A percentile compares a stretch with the other conserved stretches of the same genome.
Evolutionary conservation across 2,888 invertebrate species (phyloP).

Genomic region (Nephrocerus scutellatus): DNA sequence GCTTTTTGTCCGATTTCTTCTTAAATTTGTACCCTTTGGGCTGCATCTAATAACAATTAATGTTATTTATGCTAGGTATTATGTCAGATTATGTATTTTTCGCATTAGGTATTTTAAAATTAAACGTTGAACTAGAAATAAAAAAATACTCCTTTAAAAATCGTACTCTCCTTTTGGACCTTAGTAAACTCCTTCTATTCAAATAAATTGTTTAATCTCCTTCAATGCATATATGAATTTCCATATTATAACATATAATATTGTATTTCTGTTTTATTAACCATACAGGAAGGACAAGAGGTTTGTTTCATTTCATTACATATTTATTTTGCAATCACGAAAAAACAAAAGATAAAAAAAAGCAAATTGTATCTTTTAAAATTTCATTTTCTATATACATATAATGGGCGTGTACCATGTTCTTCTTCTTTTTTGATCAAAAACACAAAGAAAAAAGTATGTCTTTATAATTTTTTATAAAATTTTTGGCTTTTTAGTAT

Average conservation of each 20-base stretch:
- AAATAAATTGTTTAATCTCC: conserved; percentile 1
- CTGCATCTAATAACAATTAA: too few species aligned
- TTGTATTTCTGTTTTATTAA: conserved; percentile 31
- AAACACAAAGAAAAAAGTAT: background rate
- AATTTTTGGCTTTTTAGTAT: background rate
- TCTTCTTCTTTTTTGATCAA: background rate
- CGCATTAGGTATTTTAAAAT: too few species aligned
- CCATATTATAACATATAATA: conserved; percentile 23
- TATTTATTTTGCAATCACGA: conserved; percentile 27
- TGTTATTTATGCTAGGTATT: too few species aligned
- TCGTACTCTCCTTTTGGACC: too few species aligned
- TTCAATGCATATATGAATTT: conserved; percentile 1
- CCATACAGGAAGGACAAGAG: conserved; percentile 55
- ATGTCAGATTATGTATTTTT: too few species aligned
- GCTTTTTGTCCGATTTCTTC: too few species aligned
- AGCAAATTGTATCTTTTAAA: background rate
- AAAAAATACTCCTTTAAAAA: too few species aligned
- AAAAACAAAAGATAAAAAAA: too few species aligned
- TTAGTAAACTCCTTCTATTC: too few species aligned
- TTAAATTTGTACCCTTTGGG: too few species aligned
- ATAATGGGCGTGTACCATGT: background rate
- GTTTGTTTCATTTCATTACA: conserved; percentile 51
- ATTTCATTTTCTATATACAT: conserved; percentile 1
- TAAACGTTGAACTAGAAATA: too few species aligned
- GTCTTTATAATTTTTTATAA: background rate